Base-by-base conservation (phyloP, 2,113 vertebrate genomes). In the Erythrocercus mccallii region DNA sequence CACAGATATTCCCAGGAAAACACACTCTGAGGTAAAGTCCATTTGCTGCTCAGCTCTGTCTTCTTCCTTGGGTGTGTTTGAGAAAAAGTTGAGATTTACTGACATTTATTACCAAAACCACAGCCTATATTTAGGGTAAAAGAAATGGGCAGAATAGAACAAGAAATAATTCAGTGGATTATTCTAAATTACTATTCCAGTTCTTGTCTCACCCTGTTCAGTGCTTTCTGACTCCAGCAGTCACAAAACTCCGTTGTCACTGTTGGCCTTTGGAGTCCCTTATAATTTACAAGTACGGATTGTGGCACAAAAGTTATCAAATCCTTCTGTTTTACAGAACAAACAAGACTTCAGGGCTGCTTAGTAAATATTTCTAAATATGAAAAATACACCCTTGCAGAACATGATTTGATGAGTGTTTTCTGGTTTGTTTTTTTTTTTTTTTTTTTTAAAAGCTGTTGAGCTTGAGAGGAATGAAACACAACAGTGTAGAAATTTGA, bases 1-100 rank as follows among this genome's bases (percentile, higher is more conserved):
- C 81, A 42, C 42, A 74, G 72, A 77, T 70, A 73, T 53, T 88
- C 82, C 15, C 42, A 88, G 66, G 54, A 93, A 90, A 83, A 90
- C 44, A 81, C 6, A 72, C n/a, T 31, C 72, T 95, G 88, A 94
- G 82, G 65, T 70, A 86, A 94, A 96, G 68, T 74, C 60, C 77
- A 12, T 91, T 78, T 92, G 77, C 72, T 71, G 38, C 51, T 86
- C 65, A 23, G 20, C 19, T 47, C 35, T 38, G 68, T 35, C 28
- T 64, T 83, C 82, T 91, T 94, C 60, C 56, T 83, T 88, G 92
- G 68, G 68, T 44, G 60, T 88, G 76, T 80, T 94, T 51, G 57
- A 90, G 65, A 74, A 54, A 80, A 73, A 92, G 4, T n/a, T 51
- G 56, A 93, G 68, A 88, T 86, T 51, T 94, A 76, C 6, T 82